Percentiles rank a stretch among this genome's conserved stretches.
phyloP scores from a whole-genome alignment of 2,888 invertebrate species.

The Lithophane ornitopus region DNA sequence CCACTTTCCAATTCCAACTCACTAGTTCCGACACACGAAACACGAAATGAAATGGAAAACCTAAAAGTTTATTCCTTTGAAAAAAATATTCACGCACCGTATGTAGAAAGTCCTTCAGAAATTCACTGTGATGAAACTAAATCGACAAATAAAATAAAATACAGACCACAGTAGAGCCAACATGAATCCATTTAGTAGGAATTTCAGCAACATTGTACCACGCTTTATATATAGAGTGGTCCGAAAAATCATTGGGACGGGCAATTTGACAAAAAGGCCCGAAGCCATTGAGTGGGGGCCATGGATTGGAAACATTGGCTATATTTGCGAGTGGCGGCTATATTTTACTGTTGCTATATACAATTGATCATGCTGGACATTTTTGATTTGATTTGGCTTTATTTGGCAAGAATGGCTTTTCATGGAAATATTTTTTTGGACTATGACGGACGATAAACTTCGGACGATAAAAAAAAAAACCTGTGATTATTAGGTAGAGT shows the following conservation, averaged over 20 bases:
- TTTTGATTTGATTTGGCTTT: slow-evolving; percentile 9
- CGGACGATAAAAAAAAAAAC: not conserved
- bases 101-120: slow-evolving; percentile 13
- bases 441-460: not conserved
- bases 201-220: slow-evolving; percentile 37
- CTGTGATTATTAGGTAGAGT: not conserved
- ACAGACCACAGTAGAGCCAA: slow-evolving; percentile 27
- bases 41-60: not conserved
- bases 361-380: slow-evolving; percentile 19
- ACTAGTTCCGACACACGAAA: slow-evolving; percentile 4
- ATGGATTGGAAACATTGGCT: slow-evolving; percentile 45
- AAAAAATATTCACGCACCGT: slow-evolving; percentile 8
- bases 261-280: slow-evolving; percentile 51
- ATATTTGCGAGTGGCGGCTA: slow-evolving; percentile 28
- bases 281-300: slow-evolving; percentile 35
- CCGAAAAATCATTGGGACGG: slow-evolving; percentile 46
- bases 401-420: not conserved
- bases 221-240: slow-evolving; percentile 43
- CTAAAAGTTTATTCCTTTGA: slow-evolving; percentile 14
- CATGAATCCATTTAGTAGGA: slow-evolving; percentile 44
- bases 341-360: slow-evolving; percentile 39
- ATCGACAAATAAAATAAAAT: slow-evolving; percentile 48
- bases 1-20: slow-evolving; percentile 6
- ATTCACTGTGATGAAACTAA: slow-evolving; percentile 38
- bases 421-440: not conserved